Evolutionary conservation across 2,888 invertebrate genomes (phyloP).

Genomic region (Tupiocoris notatus): DNA sequence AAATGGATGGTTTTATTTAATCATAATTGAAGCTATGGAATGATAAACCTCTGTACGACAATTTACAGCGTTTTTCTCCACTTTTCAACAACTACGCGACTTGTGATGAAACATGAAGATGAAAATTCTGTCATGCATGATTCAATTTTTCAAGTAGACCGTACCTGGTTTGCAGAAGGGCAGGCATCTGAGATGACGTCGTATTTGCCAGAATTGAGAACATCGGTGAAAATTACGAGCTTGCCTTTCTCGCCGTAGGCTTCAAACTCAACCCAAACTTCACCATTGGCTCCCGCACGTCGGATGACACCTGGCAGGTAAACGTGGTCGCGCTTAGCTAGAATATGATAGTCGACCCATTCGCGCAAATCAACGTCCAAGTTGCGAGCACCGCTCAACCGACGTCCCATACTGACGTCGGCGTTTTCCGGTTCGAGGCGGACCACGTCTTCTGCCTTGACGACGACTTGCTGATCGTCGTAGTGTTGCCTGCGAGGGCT

Average conservation of each 20-base stretch:
- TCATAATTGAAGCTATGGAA: too few relatives aligned
- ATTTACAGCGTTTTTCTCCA: too few relatives aligned
- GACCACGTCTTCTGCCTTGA: slow-evolving; percentile 18
- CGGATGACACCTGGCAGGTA: slow-evolving; percentile 88
- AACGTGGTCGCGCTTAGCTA: slow-evolving; percentile 79
- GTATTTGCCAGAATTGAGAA: slow-evolving; percentile 74
- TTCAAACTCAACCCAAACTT: slow-evolving; percentile 80
- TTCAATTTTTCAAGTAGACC: too few relatives aligned
- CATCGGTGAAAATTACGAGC: slow-evolving; percentile 58
- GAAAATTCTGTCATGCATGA: too few relatives aligned
- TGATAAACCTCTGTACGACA: too few relatives aligned
- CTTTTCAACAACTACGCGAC: too few relatives aligned
- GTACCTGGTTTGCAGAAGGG: slow-evolving; percentile 73
- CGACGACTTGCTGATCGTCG: slow-evolving; percentile 29
- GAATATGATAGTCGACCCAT: slow-evolving; percentile 89
- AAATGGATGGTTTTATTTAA: too few relatives aligned
- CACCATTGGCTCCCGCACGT: slow-evolving; percentile 66
- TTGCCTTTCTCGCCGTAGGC: slow-evolving; percentile 66
- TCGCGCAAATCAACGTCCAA: slow-evolving; percentile 77
- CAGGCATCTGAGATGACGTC: slow-evolving; percentile 92
- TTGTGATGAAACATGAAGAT: too few relatives aligned
- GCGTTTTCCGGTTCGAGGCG: slow-evolving; percentile 27
- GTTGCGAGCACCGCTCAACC: slow-evolving; percentile 25
- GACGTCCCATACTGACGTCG: slow-evolving; percentile 24
- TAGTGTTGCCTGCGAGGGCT: neutral